These are phyloP conservation scores for Chloroceryle aenea DNA, from an alignment of 2,113 vertebrate genomes.

Conservation along the genomic window DNA sequence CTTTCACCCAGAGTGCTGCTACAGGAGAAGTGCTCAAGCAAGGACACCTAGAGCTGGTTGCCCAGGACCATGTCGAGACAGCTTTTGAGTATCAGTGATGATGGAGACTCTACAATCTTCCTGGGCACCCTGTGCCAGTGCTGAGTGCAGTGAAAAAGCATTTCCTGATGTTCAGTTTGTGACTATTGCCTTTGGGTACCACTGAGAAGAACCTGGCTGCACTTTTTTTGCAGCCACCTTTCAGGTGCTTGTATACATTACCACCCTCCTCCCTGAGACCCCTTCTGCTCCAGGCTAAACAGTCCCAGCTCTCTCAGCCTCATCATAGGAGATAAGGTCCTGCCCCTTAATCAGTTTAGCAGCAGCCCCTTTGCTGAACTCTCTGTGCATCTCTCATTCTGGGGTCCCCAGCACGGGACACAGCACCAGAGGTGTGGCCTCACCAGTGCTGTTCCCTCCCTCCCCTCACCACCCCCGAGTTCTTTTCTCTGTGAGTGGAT, in stretches of 20 bases:
- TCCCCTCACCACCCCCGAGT: rapidly evolving
- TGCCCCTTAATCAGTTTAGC: rapidly evolving
- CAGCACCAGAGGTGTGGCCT: background rate
- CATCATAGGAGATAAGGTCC: background rate
- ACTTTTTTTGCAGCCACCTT: background rate
- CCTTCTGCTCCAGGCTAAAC: background rate
- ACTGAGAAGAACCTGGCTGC: background rate
- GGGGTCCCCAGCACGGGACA: background rate
- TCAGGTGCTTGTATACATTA: background rate
- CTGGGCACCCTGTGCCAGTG: background rate
- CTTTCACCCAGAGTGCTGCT: background rate
- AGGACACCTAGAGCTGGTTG: rapidly evolving
- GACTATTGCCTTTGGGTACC: background rate
- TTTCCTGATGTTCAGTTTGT: background rate
- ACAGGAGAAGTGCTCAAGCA: background rate
- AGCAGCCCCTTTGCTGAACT: background rate
- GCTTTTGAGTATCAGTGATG: background rate
- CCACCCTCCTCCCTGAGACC: background rate
- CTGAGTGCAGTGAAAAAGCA: background rate
- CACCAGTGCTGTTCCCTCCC: background rate
- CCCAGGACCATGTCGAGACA: background rate
- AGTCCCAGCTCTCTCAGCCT: background rate
- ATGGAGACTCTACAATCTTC: background rate
- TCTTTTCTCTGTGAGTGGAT: background rate
- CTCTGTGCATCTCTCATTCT: background rate